phyloP scores from a whole-genome alignment of 2,888 invertebrate genomes.

The Dryococelus australis region DNA sequence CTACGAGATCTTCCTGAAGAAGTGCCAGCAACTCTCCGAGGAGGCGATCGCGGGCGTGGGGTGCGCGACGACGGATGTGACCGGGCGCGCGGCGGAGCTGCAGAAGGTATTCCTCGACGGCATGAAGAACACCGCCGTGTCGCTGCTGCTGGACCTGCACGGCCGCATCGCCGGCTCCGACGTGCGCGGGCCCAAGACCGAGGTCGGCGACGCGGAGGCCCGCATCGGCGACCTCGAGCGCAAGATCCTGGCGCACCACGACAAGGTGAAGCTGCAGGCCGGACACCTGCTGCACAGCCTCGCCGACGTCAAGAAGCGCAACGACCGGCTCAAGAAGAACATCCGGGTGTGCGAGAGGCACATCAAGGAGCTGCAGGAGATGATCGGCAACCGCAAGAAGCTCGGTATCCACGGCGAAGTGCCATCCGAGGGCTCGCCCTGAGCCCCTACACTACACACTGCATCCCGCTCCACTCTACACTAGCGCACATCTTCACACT shows the following conservation, averaged over 20 bases:
- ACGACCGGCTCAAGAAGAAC: not conserved
- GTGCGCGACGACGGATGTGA: not conserved
- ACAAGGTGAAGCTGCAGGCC: not conserved
- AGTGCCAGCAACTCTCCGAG: not conserved
- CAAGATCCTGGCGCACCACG: not conserved
- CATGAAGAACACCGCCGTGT: not conserved
- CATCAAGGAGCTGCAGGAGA: not conserved
- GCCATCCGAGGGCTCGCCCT: too few species aligned
- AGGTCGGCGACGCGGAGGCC: not conserved
- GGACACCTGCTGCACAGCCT: not conserved
- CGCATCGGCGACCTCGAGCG: too few species aligned
- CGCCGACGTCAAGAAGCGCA: not conserved
- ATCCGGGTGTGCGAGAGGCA: not conserved
- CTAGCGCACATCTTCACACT: too few species aligned
- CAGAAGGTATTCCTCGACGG: not conserved
- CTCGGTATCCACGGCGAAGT: too few species aligned
- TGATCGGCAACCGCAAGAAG: too few species aligned
- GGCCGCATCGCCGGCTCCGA: not conserved
- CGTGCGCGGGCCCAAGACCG: not conserved
- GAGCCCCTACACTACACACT: too few species aligned
- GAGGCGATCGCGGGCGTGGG: not conserved
- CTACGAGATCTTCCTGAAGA: constrained; percentile 6
- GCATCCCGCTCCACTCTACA: too few species aligned
- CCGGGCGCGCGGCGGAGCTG: not conserved
- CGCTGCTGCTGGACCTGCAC: not conserved